Base-by-base conservation (phyloP, 2,888 invertebrate genomes). In the Physocephala rufipes region DNA sequence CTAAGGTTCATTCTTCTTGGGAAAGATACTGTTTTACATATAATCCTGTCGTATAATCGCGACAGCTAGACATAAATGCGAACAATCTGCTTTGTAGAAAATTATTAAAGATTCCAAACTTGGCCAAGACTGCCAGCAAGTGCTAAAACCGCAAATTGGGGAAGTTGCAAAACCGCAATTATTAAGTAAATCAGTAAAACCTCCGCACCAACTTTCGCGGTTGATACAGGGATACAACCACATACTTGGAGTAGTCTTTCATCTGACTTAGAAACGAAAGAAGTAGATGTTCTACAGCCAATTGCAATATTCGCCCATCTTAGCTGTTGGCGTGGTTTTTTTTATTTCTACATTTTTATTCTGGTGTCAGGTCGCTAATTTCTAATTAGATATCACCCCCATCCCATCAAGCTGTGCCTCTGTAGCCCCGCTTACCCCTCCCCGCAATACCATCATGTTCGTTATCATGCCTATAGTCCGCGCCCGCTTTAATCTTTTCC, bases 381-480 rank as follows among this genome's bases (percentile, higher is more conserved):
- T 58, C 21, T 59, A 53, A 66, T 67, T 65, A 51, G 51, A 19
- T 28, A 51, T 36, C 45, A 28, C 15, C 47, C 28, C 30, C 63
- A 51, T n/a, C 69, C 21, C 53, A 24, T 24, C 26, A 15, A 24
- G 58, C n/a, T n/a, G n/a, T n/a, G n/a, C 12, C 26, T 19, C 15
- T 4, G 49, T 16, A n/a, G 45, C 51, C 16, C n/a, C n/a, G n/a
- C n/a, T n/a, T 9, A 43, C 21, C 61, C 30, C 59, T 49, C 51
- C 43, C 21, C 28, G 2, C 24, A 51, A 24, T 16, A 24, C 21
- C 24, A 49, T 53, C 45, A 45, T 64, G 61, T 58, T 53, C 68
- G 55, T 72, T 59, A 5, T 24, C 1, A 12, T 21, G 30, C n/a
- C n/a, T n/a, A 75, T 77, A 79, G 77, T 78, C 76, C 53, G 28